These are phyloP conservation scores for Orientallactaga sibirica DNA, from an alignment of 2,797 vertebrate genomes.

Conservation along the genomic window DNA sequence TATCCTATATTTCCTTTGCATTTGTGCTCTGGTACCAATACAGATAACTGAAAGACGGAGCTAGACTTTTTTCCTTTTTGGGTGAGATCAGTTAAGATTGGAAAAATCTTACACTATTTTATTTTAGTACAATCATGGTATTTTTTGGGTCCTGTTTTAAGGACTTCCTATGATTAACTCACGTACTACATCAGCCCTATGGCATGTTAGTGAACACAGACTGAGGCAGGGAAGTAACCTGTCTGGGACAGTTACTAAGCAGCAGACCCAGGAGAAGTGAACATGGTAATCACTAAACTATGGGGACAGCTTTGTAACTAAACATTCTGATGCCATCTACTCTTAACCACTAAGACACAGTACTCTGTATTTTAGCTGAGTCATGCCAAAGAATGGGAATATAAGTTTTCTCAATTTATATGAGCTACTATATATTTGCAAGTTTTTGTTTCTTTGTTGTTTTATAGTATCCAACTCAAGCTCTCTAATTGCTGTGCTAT, in stretches of 20 bases:
- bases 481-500: neutral
- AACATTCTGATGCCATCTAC: neutral
- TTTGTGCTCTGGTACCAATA: slow-evolving; percentile 33
- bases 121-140: slow-evolving; percentile 28
- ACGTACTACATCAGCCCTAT: neutral
- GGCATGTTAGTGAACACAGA: neutral
- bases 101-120: slow-evolving; percentile 42
- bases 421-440: slow-evolving; percentile 12
- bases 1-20: slow-evolving; percentile 32
- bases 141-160: slow-evolving; percentile 30
- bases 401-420: neutral
- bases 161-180: slow-evolving; percentile 17
- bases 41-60: slow-evolving; percentile 41
- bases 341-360: neutral
- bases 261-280: neutral
- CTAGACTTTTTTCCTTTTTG: neutral
- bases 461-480: neutral
- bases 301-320: neutral
- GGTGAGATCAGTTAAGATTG: slow-evolving; percentile 2
- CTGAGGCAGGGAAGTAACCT: slow-evolving; percentile 25
- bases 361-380: slow-evolving; percentile 4
- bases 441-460: neutral
- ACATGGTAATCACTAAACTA: no score
- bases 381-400: neutral
- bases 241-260: neutral